phyloP scores from a whole-genome alignment of 2,113 vertebrate species.

The Anas platyrhynchos region DNA sequence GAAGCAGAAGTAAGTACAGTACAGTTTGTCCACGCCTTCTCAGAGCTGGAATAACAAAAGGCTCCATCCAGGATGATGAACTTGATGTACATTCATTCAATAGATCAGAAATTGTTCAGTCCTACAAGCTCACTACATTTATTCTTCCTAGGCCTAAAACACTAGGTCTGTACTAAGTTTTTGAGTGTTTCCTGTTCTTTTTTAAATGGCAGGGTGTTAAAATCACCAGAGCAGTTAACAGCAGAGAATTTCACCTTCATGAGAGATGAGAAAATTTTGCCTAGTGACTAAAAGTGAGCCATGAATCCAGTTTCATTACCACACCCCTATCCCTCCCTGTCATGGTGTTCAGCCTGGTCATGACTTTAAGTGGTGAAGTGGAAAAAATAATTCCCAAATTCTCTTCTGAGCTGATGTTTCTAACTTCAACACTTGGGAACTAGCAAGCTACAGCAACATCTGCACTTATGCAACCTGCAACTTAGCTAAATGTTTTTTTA shows the following conservation, averaged over 20 bases:
- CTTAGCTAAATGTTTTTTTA: not conserved
- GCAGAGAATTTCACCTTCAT: not conserved
- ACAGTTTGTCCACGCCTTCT: not conserved
- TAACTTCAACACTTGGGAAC: not conserved
- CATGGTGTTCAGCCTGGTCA: not conserved
- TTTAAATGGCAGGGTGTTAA: not conserved
- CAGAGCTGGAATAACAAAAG: not conserved
- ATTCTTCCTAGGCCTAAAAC: not conserved
- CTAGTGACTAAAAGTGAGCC: not conserved
- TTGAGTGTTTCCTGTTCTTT: not conserved
- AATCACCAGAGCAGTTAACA: not conserved
- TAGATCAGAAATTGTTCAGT: not conserved
- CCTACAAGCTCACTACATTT: not conserved
- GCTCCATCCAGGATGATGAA: not conserved
- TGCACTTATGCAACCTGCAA: not conserved
- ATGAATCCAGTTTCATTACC: not conserved
- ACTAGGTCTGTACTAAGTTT: not conserved
- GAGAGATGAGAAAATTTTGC: slow-evolving; percentile 16
- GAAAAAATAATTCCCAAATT: slow-evolving; percentile 15
- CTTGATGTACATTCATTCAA: not conserved
- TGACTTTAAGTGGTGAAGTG: not conserved
- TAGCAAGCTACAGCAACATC: not conserved
- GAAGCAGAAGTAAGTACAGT: not conserved
- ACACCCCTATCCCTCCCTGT: slow-evolving; percentile 3
- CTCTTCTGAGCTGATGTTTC: not conserved